Percentiles rank a stretch among this genome's conserved stretches.
phyloP scores from a whole-genome alignment of 1,140 invertebrate genomes.

The Drosophila santomea region DNA sequence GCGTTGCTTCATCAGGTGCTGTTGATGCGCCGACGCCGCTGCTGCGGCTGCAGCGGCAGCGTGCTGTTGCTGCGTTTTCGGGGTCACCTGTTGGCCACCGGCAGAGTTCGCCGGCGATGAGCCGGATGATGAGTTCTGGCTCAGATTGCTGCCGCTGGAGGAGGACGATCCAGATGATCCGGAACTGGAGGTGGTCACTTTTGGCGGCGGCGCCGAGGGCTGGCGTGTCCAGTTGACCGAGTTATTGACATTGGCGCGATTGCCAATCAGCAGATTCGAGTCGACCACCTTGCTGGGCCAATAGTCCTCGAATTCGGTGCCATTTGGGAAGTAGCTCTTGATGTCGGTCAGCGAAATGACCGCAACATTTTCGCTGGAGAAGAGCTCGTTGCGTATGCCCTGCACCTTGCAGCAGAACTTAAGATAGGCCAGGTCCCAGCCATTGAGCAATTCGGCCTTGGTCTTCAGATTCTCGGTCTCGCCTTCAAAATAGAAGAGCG shows the following conservation, averaged over 20 bases:
- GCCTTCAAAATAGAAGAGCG: conserved; percentile 97
- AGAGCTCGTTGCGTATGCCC: conserved; percentile 95
- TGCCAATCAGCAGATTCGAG: conserved; percentile 89
- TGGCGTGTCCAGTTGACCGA: conserved; percentile 88
- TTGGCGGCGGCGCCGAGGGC: conserved; percentile 85
- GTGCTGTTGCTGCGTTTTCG: conserved; percentile 69
- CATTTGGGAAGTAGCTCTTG: conserved; percentile 94
- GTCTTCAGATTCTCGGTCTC: conserved; percentile 95
- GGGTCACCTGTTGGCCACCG: conserved; percentile 27
- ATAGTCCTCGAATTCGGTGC: conserved; percentile 95
- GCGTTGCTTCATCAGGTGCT: conserved; percentile 68
- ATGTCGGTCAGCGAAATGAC: conserved; percentile 95
- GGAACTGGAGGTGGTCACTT: conserved; percentile 27
- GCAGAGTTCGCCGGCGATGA: conserved; percentile 18
- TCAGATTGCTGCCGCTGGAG: conserved; percentile 15
- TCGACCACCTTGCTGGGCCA: conserved; percentile 95
- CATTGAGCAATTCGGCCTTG: conserved; percentile 93
- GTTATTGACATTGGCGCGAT: conserved; percentile 86
- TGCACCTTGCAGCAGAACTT: conserved; percentile 98
- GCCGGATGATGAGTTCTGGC: not conserved
- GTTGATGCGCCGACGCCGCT: conserved; percentile 77
- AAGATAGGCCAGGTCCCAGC: conserved; percentile 96
- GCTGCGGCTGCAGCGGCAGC: conserved; percentile 52
- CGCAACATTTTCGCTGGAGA: conserved; percentile 94
- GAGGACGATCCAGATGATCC: conserved; percentile 22